phyloP scores from a whole-genome alignment of 2,888 invertebrate species.

The Thymelicus lineola region DNA sequence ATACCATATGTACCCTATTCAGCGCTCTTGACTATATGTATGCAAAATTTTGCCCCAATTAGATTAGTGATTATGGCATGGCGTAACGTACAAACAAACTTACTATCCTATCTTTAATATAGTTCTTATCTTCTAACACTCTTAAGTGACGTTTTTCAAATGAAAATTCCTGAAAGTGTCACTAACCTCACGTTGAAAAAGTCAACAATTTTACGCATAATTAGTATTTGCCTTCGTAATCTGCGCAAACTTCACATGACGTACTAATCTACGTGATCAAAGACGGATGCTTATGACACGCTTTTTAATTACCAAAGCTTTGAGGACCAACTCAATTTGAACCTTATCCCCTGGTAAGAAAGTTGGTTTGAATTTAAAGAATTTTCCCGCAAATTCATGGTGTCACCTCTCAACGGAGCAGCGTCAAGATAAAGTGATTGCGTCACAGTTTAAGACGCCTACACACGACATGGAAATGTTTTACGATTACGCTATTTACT shows the following conservation, averaged over 20 bases:
- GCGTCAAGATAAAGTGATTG: conserved; percentile 30
- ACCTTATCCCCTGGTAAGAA: background rate
- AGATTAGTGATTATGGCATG: no score
- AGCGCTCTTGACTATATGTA: no score
- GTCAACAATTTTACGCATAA: conserved; percentile 32
- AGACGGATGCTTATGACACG: conserved; percentile 28
- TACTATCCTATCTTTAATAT: no score
- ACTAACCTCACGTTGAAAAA: conserved; percentile 10
- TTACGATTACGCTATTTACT: no score
- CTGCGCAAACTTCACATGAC: conserved; percentile 30
- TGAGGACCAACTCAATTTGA: background rate
- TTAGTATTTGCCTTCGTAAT: conserved; percentile 32
- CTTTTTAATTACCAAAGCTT: conserved; percentile 27
- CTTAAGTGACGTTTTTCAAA: background rate
- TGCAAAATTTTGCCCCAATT: no score
- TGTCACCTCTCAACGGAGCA: conserved; percentile 27
- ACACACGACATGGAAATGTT: conserved; percentile 20
- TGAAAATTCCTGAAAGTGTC: conserved; percentile 8
- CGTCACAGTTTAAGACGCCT: conserved; percentile 32
- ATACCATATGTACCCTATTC: no score
- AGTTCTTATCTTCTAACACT: background rate
- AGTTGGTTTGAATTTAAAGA: background rate
- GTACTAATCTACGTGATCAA: conserved; percentile 35
- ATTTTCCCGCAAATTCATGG: conserved; percentile 28
- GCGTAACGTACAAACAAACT: no score